Conservation (phyloP, 1,140 invertebrate genomes). For the Pectinophora gossypiella region DNA sequence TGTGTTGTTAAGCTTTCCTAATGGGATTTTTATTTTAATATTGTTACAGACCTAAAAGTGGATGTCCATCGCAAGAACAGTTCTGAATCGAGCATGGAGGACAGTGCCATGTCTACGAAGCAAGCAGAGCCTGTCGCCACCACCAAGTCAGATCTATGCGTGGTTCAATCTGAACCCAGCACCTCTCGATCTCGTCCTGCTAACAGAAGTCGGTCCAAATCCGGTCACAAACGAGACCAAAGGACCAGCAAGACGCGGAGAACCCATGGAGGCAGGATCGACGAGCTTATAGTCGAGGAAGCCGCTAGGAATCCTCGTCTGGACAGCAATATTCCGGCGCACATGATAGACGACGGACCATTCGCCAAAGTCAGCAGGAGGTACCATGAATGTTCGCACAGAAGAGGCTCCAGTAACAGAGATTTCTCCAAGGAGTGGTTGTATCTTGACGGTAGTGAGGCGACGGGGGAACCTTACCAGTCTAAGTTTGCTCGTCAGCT, state of each 20-base stretch:
- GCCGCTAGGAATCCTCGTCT: constrained; percentile 41
- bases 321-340: constrained; percentile 54
- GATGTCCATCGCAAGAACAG: constrained; percentile 95
- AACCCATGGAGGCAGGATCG: constrained; percentile 48
- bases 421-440: constrained; percentile 69
- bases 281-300: constrained; percentile 63
- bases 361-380: constrained; percentile 59
- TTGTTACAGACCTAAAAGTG: constrained; percentile 87
- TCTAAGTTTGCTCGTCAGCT: constrained; percentile 65
- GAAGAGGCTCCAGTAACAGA: constrained; percentile 45
- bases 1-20: too few species aligned
- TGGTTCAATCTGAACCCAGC: constrained; percentile 45
- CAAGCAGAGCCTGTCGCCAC: constrained; percentile 41
- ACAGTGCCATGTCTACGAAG: constrained; percentile 51
- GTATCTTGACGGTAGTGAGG: constrained; percentile 55
- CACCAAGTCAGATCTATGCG: constrained; percentile 59
- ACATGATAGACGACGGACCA: constrained; percentile 57
- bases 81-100: constrained; percentile 84
- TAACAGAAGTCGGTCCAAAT: constrained; percentile 42
- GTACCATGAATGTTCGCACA: constrained; percentile 55
- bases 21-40: too few species aligned
- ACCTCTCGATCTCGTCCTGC: constrained; percentile 52
- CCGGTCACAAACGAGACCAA: constrained; percentile 49
- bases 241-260: constrained; percentile 39
- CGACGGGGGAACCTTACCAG: constrained; percentile 58